Conservation (phyloP, 1,140 invertebrate species). For the Physella acuta region DNA sequence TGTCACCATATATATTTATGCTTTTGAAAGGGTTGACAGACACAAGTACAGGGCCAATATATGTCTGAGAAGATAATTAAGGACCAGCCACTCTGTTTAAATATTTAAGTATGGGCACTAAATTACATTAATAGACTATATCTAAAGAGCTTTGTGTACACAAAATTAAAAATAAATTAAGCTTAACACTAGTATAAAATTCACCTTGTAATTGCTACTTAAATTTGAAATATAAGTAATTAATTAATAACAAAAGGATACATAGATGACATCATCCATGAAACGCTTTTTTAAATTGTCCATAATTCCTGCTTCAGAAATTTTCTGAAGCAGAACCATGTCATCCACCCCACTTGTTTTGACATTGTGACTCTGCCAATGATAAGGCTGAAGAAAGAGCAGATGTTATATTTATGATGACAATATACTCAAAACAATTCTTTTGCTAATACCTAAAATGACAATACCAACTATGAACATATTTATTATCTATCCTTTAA, state of each 20-base stretch:
- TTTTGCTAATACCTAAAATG: background rate
- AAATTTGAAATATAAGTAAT: background rate
- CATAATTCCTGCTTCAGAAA: constrained; percentile 72
- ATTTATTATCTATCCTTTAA: background rate
- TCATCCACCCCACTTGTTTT: constrained; percentile 77
- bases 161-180: background rate
- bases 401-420: background rate
- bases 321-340: constrained; percentile 77
- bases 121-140: no score
- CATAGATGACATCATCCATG: constrained; percentile 76
- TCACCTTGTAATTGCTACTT: background rate
- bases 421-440: background rate
- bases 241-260: constrained; percentile 64
- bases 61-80: constrained; percentile 72
- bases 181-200: background rate
- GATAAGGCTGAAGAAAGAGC: constrained; percentile 69
- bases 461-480: background rate
- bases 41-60: constrained; percentile 79
- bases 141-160: background rate
- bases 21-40: constrained; percentile 81
- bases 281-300: constrained; percentile 77
- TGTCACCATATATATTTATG: constrained; percentile 72
- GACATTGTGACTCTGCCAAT: constrained; percentile 78
- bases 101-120: no score
- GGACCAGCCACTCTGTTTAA: no score